Conservation (phyloP, 2,888 invertebrate genomes). For the Notocelia uddmanniana region DNA sequence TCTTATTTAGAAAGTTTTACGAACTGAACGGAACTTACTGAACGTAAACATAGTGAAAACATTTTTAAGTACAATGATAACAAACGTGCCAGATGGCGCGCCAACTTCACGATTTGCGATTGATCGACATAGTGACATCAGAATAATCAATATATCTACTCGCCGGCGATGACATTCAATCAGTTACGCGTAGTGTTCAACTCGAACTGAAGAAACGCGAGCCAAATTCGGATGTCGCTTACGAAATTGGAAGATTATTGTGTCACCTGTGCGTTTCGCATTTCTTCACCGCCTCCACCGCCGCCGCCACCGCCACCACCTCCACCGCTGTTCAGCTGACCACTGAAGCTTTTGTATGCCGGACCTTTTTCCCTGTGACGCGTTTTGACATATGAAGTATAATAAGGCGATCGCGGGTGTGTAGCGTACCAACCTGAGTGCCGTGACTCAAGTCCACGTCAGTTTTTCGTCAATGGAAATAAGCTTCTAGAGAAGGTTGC, state of each 20-base stretch:
- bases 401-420: neutral
- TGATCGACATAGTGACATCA: conserved; percentile 8
- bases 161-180: conserved; percentile 21
- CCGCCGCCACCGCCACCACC: conserved; percentile 20
- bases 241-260: neutral
- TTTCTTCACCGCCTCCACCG: conserved; percentile 8
- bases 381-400: neutral
- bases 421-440: neutral
- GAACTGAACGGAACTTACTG: no score
- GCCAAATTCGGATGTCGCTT: conserved; percentile 15
- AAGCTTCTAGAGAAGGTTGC: no score
- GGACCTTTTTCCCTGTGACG: neutral
- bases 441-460: no score
- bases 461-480: no score
- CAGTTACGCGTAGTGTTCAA: conserved; percentile 16
- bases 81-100: conserved; percentile 2
- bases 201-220: conserved; percentile 3
- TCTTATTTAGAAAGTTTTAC: neutral
- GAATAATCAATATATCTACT: conserved; percentile 12
- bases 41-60: neutral
- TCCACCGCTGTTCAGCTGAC: neutral
- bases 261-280: conserved; percentile 5
- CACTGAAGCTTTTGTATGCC: neutral
- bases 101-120: conserved; percentile 10
- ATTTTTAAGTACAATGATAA: neutral